Evolutionary conservation across 2,888 invertebrate species (phyloP).

Genomic region (Nasonovia ribisnigri): DNA sequence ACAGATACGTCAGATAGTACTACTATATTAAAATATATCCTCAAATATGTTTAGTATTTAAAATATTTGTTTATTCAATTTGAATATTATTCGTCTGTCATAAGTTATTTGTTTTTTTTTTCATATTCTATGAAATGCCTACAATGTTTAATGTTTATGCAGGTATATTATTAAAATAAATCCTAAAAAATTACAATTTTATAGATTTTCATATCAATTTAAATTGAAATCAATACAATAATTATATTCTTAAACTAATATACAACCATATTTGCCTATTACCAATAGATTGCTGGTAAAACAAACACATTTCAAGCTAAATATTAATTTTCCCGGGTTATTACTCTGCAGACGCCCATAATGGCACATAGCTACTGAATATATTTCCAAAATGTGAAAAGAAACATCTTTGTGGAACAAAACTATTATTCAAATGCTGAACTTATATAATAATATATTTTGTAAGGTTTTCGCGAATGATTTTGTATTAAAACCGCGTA

Average conservation of each 20-base stretch:
- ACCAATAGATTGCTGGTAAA: neutral
- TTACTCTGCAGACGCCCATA: neutral
- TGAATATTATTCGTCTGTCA: neutral
- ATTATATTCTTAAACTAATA: neutral
- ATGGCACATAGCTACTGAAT: neutral
- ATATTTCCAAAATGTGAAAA: neutral
- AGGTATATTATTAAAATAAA: too few relatives aligned
- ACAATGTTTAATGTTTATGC: neutral
- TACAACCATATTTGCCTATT: neutral
- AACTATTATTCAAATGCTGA: neutral
- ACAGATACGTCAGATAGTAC: too few relatives aligned
- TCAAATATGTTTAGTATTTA: neutral
- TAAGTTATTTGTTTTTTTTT: neutral
- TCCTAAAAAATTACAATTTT: too few relatives aligned
- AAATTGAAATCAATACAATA: neutral
- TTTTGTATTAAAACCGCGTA: neutral
- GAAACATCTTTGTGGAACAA: neutral
- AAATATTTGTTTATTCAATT: neutral
- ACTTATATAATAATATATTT: neutral
- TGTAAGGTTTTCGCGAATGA: neutral
- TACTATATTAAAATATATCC: too few relatives aligned
- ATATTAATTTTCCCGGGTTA: neutral
- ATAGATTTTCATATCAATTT: neutral
- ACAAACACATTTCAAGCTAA: neutral
- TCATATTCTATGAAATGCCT: neutral